Evolutionary conservation across 2,797 vertebrate species (phyloP).

Genomic region (Threskiornis aethiopicus): DNA sequence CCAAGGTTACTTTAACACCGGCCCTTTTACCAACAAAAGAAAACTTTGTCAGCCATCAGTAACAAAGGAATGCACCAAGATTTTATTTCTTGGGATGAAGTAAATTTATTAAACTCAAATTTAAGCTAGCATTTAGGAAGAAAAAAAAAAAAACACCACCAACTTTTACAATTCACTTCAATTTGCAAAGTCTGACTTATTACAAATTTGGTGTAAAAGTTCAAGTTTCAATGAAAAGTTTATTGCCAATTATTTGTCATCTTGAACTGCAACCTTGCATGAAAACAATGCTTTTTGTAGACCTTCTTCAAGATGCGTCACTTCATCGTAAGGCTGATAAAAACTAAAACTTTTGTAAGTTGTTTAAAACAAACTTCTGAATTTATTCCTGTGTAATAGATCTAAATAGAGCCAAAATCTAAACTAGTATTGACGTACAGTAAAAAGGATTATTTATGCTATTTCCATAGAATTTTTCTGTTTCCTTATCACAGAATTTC

Average conservation of each 20-base stretch:
- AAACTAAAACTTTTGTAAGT: neutral
- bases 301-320: neutral
- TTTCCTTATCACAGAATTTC: neutral
- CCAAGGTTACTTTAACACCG: neutral
- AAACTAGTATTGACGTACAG: neutral
- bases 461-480: neutral
- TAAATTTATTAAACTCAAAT: neutral
- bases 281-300: neutral
- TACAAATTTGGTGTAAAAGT: neutral
- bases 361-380: neutral
- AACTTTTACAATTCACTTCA: neutral
- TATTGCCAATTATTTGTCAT: neutral
- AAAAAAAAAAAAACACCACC: accelerated
- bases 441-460: neutral
- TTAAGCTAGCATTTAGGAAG: neutral
- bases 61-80: neutral
- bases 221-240: neutral
- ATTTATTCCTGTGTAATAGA: neutral
- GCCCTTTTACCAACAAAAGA: neutral
- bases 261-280: neutral
- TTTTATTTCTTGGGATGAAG: neutral
- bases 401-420: neutral
- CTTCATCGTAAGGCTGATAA: neutral
- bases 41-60: neutral
- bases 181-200: neutral